Conservation (phyloP, 2,113 vertebrate species). For the Psilopogon haemacephalus region DNA sequence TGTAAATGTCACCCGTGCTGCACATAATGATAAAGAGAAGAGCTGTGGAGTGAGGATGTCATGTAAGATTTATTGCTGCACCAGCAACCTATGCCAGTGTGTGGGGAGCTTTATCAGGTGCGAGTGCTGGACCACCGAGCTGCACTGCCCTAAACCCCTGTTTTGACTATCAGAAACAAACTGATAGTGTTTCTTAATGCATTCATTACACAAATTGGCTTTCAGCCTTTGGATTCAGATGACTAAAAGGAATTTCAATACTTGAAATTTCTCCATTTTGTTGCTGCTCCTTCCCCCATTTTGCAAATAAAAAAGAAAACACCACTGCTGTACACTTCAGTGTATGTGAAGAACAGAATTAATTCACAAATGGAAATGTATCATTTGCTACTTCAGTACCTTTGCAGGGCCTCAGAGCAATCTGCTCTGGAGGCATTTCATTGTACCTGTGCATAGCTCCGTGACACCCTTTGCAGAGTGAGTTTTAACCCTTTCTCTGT, state of each 20-base stretch:
- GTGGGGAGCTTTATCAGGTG: not conserved
- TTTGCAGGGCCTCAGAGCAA: not conserved
- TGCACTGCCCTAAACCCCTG: not conserved
- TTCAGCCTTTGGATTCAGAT: not conserved
- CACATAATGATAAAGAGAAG: not conserved
- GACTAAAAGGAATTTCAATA: not conserved
- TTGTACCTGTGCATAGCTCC: constrained; percentile 1
- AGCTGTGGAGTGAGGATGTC: not conserved
- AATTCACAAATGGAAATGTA: not conserved
- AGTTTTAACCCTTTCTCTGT: not conserved
- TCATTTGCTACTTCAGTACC: not conserved
- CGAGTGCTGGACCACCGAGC: not conserved
- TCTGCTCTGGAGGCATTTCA: not conserved
- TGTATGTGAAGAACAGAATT: not conserved
- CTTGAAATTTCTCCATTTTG: not conserved
- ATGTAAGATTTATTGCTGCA: not conserved
- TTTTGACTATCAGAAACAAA: not conserved
- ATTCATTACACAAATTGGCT: not conserved
- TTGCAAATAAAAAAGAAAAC: not conserved
- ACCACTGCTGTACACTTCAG: not conserved
- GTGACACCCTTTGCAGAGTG: not conserved
- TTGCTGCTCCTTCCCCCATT: not conserved
- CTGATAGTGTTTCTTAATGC: not conserved
- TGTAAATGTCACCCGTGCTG: not conserved
- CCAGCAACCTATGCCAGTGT: not conserved